Conservation (phyloP, 1,140 invertebrate species). For the Mycetomoellerius zeteki region DNA sequence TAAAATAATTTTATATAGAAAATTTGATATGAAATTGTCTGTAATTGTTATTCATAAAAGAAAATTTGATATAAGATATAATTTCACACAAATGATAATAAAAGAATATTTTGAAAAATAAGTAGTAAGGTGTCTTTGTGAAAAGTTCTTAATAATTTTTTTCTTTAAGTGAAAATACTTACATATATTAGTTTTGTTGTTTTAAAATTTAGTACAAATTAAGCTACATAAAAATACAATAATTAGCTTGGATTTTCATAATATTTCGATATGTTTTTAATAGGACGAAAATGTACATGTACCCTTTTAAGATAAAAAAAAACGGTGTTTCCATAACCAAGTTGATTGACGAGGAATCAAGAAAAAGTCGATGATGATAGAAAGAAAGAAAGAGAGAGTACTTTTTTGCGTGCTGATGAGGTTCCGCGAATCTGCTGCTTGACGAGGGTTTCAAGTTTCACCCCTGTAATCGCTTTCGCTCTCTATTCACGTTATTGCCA, state of each 20-base stretch:
- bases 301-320: background rate
- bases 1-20: too few relatives aligned
- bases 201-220: background rate
- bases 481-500: constrained; percentile 43
- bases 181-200: background rate
- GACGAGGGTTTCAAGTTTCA: constrained; percentile 1
- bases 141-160: background rate
- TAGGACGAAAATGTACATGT: background rate
- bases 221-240: background rate
- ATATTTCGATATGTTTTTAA: background rate
- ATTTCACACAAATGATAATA: too few relatives aligned
- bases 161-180: background rate
- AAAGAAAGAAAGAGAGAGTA: constrained; percentile 1
- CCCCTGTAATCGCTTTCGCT: constrained; percentile 23
- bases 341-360: background rate
- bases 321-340: background rate
- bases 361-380: constrained; percentile 17
- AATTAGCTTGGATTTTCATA: background rate
- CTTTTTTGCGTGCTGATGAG: constrained; percentile 32
- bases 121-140: too few relatives aligned
- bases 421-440: background rate
- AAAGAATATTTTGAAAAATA: too few relatives aligned
- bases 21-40: too few relatives aligned
- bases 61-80: too few relatives aligned
- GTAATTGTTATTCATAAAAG: too few relatives aligned